Evolutionary conservation across 2,797 vertebrate species (phyloP), one percentile per base, ranked within the genome.

Genomic region (Rhynchonycteris naso): DNA sequence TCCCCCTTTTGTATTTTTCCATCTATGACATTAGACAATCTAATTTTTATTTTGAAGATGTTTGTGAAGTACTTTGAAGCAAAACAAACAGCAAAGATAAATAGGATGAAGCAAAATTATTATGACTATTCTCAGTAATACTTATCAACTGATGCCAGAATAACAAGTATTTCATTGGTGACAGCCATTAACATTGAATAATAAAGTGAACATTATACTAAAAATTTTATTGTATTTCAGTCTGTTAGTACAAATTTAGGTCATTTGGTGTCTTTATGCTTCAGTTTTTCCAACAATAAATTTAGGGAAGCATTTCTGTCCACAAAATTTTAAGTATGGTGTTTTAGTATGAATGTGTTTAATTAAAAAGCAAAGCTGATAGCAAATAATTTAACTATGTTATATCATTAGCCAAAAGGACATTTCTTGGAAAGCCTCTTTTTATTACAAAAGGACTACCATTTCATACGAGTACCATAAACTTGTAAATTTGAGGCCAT

Each of bases 61-160:
- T 78, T 84, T 84, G 22, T 63, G 30, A 83, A 65, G 6, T 81
- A 47, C 16, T 71, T 81, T 33, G 35, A 88, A 88, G 71, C 28
- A 83, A 90, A 78, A 65, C 50, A 79, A 87, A 80, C 33, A 82
- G 4, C 33, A 83, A 93, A 87, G 47, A 8, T n/a, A 88, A 87
- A 86, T 28, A 76, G 16, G 47, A 75, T 75, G 30, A 66, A 85
- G 50, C 35, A 52, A 52, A 95, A 82, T 72, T 50, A 52, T 56
- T 90, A 19, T 50, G 43, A 86, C 12, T 79, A 10, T 71, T 79
- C 33, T 93, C n/a, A 35, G 56, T 13, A 78, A 30, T 52, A 82
- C 4, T 66, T 93, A 58, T 3, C 18, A 79, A 66, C 21, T 18
- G 18, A n/a, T 22, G 47, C 5, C 26, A 59, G 89, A 61, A 35